phyloP scores from a whole-genome alignment of 2,888 invertebrate genomes.

The Cerastis leucographa region DNA sequence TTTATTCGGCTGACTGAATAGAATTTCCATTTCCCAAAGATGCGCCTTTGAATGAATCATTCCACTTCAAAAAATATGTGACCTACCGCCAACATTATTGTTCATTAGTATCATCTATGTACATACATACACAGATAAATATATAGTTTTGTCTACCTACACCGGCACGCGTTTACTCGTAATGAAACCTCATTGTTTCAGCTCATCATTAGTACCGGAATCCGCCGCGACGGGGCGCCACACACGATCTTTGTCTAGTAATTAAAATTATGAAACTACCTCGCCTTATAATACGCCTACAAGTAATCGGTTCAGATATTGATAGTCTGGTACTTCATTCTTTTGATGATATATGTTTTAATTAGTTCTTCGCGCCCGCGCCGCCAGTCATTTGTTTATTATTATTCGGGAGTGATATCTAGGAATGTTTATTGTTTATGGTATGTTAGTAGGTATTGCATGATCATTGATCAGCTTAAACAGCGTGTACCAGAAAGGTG shows the following conservation, averaged over 20 bases:
- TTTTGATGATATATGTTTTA: conserved; percentile 67
- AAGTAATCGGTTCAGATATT: conserved; percentile 78
- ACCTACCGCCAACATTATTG: conserved; percentile 11
- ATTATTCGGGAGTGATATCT: conserved; percentile 45
- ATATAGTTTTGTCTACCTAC: conserved; percentile 3
- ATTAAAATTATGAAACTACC: conserved; percentile 85
- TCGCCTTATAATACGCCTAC: conserved; percentile 76
- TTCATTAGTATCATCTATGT: neutral
- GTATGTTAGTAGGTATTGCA: neutral
- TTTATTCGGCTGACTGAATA: conserved; percentile 17
- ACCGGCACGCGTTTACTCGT: conserved; percentile 50
- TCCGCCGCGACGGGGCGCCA: conserved; percentile 81
- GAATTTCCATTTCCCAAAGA: neutral
- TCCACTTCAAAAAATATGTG: conserved; percentile 3
- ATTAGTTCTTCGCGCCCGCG: conserved; percentile 68
- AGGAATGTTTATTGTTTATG: conserved; percentile 65
- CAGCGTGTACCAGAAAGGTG: neutral
- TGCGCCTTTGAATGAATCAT: conserved; percentile 19
- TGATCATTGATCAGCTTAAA: neutral
- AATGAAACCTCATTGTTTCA: conserved; percentile 82
- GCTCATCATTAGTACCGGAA: conserved; percentile 72
- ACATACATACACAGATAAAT: neutral
- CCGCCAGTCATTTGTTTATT: conserved; percentile 63
- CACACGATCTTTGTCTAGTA: conserved; percentile 82
- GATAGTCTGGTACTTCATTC: conserved; percentile 67